Percentiles rank a stretch among this genome's conserved stretches.
Evolutionary conservation across 2,113 vertebrate genomes (phyloP).

Genomic region (Dipodomys stephensi): DNA sequence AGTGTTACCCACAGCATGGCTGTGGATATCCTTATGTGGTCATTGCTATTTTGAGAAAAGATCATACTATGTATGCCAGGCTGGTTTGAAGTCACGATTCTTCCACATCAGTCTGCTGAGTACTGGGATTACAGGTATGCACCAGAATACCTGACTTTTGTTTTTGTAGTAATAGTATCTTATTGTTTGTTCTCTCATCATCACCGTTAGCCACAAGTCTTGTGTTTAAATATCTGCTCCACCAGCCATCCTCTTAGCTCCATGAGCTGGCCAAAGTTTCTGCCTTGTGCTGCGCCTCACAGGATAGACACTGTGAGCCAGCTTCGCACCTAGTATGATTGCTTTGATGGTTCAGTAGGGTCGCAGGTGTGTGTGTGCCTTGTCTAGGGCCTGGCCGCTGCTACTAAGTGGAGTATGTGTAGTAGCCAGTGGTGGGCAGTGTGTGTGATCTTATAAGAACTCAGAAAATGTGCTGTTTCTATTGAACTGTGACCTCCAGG

Average conservation of each 20-base stretch:
- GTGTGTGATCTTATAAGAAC: too few species aligned
- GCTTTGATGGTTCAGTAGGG: too few species aligned
- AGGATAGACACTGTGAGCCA: too few species aligned
- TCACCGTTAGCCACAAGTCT: not conserved
- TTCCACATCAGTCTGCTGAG: not conserved
- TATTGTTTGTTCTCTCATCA: not conserved
- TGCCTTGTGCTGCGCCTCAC: not conserved
- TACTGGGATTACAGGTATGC: not conserved
- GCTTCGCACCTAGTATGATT: not conserved
- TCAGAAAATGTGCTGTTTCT: too few species aligned
- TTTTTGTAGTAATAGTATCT: not conserved
- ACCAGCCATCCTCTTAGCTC: not conserved
- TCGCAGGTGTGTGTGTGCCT: not conserved
- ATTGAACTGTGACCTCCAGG: too few species aligned
- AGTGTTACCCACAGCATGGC: not conserved
- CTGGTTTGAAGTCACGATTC: not conserved
- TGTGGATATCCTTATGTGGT: not conserved
- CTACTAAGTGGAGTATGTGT: rapidly evolving
- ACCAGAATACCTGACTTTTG: not conserved
- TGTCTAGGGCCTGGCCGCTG: not conserved
- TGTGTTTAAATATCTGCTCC: not conserved
- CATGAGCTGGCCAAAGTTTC: not conserved
- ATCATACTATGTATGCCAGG: not conserved
- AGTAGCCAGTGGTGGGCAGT: too few species aligned
- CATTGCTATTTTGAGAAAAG: too few species aligned